phyloP scores from a whole-genome alignment of 2,113 vertebrate species.

The Arothron firmamentum region DNA sequence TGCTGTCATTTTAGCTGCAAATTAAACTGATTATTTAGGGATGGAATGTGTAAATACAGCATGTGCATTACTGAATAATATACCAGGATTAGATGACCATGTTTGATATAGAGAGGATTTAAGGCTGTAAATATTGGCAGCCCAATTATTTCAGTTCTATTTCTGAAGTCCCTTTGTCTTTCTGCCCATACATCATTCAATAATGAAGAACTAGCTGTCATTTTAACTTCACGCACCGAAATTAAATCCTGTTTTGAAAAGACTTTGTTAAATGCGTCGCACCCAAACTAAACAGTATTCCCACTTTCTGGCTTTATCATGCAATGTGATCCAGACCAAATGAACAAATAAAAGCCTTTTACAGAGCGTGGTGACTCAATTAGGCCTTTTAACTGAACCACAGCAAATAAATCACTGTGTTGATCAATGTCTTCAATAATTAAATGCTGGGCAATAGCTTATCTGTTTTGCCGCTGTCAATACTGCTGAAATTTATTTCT shows the following conservation, averaged over 20 bases:
- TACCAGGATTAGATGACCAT: neutral
- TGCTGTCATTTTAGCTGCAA: slow-evolving; percentile 24
- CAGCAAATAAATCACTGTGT: slow-evolving; percentile 76
- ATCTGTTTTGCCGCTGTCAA: slow-evolving; percentile 77
- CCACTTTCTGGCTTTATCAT: slow-evolving; percentile 19
- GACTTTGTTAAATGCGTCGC: slow-evolving; percentile 20
- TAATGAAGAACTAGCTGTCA: slow-evolving; percentile 3
- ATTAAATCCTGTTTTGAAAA: slow-evolving; percentile 24
- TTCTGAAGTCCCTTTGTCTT: slow-evolving; percentile 12
- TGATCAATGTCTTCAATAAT: slow-evolving; percentile 81
- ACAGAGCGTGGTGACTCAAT: slow-evolving; percentile 61
- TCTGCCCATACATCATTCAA: neutral
- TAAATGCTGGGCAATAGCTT: slow-evolving; percentile 78
- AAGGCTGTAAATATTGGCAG: slow-evolving; percentile 22
- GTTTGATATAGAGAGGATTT: neutral
- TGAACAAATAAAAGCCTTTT: slow-evolving; percentile 62
- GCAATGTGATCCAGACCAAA: slow-evolving; percentile 52
- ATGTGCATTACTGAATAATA: slow-evolving; percentile 2
- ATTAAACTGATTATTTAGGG: slow-evolving; percentile 42
- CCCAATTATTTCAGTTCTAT: slow-evolving; percentile 25
- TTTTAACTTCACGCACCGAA: slow-evolving; percentile 7
- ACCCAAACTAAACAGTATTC: slow-evolving; percentile 27
- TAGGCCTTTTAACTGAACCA: slow-evolving; percentile 69
- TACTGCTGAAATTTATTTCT: slow-evolving; percentile 75
- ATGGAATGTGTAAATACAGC: neutral